Conservation (phyloP, 2,797 vertebrate genomes). For the Oryzias sinensis region DNA sequence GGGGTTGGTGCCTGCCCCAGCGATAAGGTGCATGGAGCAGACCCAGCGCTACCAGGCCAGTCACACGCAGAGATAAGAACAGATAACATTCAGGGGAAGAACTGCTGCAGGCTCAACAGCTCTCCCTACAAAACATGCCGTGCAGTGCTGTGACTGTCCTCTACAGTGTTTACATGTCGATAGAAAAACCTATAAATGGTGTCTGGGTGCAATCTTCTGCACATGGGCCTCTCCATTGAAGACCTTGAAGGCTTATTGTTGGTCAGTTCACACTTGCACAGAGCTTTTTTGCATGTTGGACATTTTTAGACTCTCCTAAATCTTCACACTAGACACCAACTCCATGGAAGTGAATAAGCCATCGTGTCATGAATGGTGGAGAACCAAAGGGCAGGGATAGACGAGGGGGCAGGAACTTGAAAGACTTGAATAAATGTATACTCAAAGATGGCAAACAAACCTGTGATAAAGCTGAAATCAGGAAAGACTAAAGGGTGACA, state of each 20-base stretch:
- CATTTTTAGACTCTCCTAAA: no score
- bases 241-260: conserved; percentile 49
- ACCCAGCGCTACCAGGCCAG: conserved; percentile 72
- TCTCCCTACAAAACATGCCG: conserved; percentile 19
- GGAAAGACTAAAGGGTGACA: no score
- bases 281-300: no score
- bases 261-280: no score
- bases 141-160: conserved; percentile 13
- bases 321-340: no score
- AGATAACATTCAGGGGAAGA: conserved; percentile 77
- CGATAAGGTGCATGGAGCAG: conserved; percentile 66
- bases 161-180: conserved; percentile 20
- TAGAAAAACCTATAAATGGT: conserved; percentile 43
- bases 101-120: conserved; percentile 59
- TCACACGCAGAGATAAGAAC: conserved; percentile 76
- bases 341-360: no score
- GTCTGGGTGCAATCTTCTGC: conserved; percentile 58
- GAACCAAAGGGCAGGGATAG: no score
- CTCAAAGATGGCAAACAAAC: no score
- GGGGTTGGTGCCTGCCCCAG: conserved; percentile 29
- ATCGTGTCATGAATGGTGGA: no score
- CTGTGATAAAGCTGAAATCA: no score
- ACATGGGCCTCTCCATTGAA: conserved; percentile 41
- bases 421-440: no score
- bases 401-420: no score